These are phyloP conservation scores for Marmota monax DNA, from an alignment of 2,113 vertebrate genomes.

Conservation along the genomic window DNA sequence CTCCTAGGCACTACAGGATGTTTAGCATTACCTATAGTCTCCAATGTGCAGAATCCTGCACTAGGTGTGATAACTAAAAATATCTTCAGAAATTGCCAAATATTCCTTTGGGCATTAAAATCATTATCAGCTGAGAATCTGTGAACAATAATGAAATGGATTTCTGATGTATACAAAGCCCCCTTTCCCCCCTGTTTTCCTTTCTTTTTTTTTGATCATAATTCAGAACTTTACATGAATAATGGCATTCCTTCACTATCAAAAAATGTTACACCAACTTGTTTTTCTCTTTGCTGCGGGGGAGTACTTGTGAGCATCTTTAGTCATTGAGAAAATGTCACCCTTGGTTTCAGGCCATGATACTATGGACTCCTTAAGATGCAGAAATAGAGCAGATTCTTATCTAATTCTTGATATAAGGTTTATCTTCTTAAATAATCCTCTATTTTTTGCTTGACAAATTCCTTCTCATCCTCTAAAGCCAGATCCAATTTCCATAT, in stretches of 20 bases:
- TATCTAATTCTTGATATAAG: conserved; percentile 21
- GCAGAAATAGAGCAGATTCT: neutral
- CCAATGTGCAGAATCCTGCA: neutral
- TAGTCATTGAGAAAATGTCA: neutral
- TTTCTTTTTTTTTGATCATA: neutral
- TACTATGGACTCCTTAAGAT: neutral
- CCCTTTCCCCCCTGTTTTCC: neutral
- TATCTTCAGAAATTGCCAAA: neutral
- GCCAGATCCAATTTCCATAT: neutral
- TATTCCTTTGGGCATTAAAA: neutral
- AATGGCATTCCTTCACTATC: neutral
- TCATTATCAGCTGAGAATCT: neutral
- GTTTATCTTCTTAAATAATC: neutral
- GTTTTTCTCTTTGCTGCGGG: neutral
- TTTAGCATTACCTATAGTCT: neutral
- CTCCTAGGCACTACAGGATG: neutral
- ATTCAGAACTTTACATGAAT: neutral
- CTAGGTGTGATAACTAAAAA: neutral
- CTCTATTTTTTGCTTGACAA: neutral
- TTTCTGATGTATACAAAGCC: neutral
- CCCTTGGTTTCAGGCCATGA: neutral
- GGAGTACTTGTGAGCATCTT: neutral
- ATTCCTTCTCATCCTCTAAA: neutral
- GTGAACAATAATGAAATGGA: conserved; percentile 17
- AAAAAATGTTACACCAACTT: neutral